These are phyloP conservation scores for Ypsolopha scabrella DNA, from an alignment of 2,888 invertebrate genomes.

Conservation along the genomic window DNA sequence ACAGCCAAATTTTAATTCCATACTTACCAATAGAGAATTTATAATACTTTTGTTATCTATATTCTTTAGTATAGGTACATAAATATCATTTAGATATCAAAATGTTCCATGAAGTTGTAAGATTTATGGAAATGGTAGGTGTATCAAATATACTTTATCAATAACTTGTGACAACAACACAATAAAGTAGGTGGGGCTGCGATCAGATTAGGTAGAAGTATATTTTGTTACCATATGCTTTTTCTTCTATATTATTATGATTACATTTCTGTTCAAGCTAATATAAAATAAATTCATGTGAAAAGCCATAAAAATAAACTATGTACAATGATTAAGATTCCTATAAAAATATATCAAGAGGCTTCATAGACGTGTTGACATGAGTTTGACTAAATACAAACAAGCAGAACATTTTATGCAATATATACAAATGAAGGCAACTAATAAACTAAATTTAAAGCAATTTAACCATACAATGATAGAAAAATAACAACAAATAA, in stretches of 20 bases:
- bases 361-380: neutral
- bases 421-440: conserved; percentile 19
- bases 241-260: neutral
- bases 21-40: conserved; percentile 23
- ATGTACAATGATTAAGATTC: conserved; percentile 40
- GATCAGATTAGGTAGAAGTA: no score
- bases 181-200: no score
- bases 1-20: conserved; percentile 52
- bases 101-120: no score
- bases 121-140: no score
- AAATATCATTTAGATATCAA: no score
- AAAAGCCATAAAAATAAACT: conserved; percentile 51
- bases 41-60: conserved; percentile 1
- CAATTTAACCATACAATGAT: conserved; percentile 9
- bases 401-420: conserved; percentile 3
- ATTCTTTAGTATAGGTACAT: no score
- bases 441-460: conserved; percentile 17
- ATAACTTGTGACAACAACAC: no score
- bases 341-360: neutral
- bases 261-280: no score
- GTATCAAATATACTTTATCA: no score
- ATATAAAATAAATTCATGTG: conserved; percentile 35
- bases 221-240: no score
- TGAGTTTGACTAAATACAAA: neutral
- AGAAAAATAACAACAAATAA: conserved; percentile 20